A percentile compares a stretch with the other conserved stretches of the same genome.
phyloP scores from a whole-genome alignment of 2,113 vertebrate species.

The Capricornis sumatraensis region DNA sequence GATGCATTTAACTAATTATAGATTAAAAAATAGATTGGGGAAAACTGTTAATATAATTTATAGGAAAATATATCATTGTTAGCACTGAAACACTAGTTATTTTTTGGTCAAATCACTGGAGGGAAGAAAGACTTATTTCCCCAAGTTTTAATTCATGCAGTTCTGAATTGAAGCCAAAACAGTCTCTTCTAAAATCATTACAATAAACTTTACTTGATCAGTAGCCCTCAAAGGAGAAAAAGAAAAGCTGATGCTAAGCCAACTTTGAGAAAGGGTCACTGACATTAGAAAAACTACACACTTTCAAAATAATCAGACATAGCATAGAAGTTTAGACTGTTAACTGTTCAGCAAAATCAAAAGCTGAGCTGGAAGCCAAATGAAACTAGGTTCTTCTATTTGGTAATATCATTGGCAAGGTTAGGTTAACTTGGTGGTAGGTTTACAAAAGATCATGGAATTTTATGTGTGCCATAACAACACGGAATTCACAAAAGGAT shows the following conservation, averaged over 20 bases:
- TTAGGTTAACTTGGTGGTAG: neutral
- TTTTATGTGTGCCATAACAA: neutral
- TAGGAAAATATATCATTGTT: neutral
- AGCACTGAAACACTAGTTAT: neutral
- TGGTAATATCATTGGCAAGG: neutral
- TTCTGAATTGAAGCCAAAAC: slow-evolving; percentile 30
- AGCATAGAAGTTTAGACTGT: neutral
- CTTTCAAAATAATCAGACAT: neutral
- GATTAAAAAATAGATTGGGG: neutral
- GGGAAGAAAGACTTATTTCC: neutral
- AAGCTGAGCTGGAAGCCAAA: neutral
- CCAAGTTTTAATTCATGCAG: slow-evolving; percentile 13
- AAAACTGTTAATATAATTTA: neutral
- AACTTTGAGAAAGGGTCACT: neutral
- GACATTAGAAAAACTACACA: neutral
- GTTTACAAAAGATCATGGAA: neutral
- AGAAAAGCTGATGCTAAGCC: neutral
- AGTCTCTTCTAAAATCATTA: neutral
- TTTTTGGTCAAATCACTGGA: slow-evolving; percentile 29
- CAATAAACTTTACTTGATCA: slow-evolving; percentile 1
- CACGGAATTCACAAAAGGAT: neutral
- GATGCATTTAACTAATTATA: neutral
- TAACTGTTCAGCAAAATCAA: neutral
- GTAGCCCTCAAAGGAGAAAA: neutral
- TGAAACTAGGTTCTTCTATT: neutral